Percentiles rank a stretch among this genome's conserved stretches.
phyloP scores from a whole-genome alignment of 2,888 invertebrate species.

The Melikaiella ostensackeni region DNA sequence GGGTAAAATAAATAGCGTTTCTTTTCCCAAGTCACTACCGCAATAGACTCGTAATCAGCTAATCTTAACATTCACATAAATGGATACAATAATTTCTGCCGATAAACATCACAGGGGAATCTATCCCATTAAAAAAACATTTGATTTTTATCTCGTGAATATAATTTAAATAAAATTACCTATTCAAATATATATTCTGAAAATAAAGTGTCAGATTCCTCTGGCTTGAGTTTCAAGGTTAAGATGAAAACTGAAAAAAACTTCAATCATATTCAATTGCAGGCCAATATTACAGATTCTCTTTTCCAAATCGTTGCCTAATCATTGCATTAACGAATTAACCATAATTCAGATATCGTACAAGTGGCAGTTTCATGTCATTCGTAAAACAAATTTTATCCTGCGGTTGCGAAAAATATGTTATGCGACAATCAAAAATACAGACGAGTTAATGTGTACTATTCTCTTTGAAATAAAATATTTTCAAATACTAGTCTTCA shows the following conservation, averaged over 20 bases:
- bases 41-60: background rate
- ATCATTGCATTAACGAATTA: background rate
- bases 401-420: background rate
- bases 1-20: slow-evolving; percentile 30
- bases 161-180: background rate
- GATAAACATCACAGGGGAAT: background rate
- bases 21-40: slow-evolving; percentile 18
- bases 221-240: background rate
- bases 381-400: background rate
- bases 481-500: slow-evolving; percentile 23
- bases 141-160: background rate
- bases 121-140: background rate
- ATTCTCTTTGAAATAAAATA: slow-evolving; percentile 24
- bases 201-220: background rate
- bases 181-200: background rate
- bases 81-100: background rate
- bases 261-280: background rate
- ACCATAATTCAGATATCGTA: background rate
- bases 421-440: background rate
- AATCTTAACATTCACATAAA: slow-evolving; percentile 30
- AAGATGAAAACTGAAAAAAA: background rate
- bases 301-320: background rate
- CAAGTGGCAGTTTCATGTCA: background rate
- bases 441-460: slow-evolving; percentile 1
- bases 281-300: background rate